These are phyloP conservation scores for Apantesis nais DNA, from an alignment of 2,888 invertebrate species.

Conservation along the genomic window DNA sequence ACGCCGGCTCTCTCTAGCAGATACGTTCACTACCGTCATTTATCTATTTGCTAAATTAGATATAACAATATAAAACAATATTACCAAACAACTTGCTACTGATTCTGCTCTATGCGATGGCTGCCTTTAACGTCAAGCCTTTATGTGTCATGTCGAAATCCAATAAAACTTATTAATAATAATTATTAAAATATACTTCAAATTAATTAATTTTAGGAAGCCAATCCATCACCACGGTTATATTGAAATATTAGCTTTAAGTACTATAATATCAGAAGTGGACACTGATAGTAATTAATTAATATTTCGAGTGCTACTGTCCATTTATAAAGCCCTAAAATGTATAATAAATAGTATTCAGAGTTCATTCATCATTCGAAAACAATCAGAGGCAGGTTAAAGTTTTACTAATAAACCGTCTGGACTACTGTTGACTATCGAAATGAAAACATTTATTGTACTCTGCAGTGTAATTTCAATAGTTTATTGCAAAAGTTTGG, in stretches of 20 bases:
- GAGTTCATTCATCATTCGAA: constrained; percentile 38
- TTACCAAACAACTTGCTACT: neutral
- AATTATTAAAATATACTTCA: constrained; percentile 13
- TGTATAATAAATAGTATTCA: constrained; percentile 22
- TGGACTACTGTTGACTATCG: constrained; percentile 15
- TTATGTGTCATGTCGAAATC: neutral
- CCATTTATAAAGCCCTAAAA: constrained; percentile 52
- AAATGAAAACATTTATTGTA: constrained; percentile 63
- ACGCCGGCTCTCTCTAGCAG: too few species aligned
- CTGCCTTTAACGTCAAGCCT: neutral
- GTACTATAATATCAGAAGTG: constrained; percentile 36
- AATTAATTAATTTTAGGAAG: constrained; percentile 23
- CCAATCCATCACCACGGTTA: constrained; percentile 24
- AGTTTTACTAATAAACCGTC: constrained; percentile 38
- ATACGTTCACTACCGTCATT: too few species aligned
- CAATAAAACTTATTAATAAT: constrained; percentile 12
- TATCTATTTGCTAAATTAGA: neutral
- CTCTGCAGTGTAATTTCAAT: constrained; percentile 56
- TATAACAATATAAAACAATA: neutral
- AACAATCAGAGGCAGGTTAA: constrained; percentile 36
- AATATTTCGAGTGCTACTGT: constrained; percentile 48
- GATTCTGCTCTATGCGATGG: neutral
- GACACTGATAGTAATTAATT: constrained; percentile 48
- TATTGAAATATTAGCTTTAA: constrained; percentile 34
- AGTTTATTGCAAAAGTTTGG: constrained; percentile 59